These are phyloP conservation scores for Oxyteleia sp. DNA, from an alignment of 2,888 invertebrate genomes.

Conservation along the genomic window DNA sequence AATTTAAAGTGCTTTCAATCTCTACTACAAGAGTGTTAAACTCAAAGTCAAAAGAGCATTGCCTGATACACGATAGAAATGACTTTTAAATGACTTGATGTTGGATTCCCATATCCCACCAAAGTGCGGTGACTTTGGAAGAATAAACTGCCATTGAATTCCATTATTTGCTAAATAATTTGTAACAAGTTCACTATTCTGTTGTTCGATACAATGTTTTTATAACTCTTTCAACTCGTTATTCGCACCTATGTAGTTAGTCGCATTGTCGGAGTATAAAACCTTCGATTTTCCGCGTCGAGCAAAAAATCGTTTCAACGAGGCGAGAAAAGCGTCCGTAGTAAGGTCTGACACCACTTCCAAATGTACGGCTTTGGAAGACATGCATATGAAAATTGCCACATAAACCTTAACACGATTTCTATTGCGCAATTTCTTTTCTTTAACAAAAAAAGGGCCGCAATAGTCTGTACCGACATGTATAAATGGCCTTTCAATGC, in stretches of 20 bases:
- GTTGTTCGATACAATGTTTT: neutral
- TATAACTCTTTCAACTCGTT: neutral
- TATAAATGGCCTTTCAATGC: too few species aligned
- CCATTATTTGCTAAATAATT: neutral
- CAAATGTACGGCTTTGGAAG: neutral
- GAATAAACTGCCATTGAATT: constrained; percentile 17
- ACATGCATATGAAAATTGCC: neutral
- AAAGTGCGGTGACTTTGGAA: constrained; percentile 18
- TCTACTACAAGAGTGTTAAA: constrained; percentile 60
- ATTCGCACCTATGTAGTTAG: too few species aligned
- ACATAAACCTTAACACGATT: neutral
- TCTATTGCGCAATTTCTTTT: neutral
- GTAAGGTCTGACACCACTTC: too few species aligned
- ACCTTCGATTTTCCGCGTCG: constrained; percentile 3
- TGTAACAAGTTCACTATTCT: neutral
- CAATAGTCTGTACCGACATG: too few species aligned
- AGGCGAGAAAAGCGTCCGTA: neutral
- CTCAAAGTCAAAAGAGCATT: constrained; percentile 72
- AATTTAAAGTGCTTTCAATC: constrained; percentile 70
- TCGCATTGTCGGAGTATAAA: constrained; percentile 12
- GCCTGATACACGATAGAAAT: constrained; percentile 65
- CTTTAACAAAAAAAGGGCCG: neutral
- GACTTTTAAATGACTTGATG: too few species aligned
- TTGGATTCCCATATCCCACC: constrained; percentile 31
- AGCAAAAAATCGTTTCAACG: constrained; percentile 2